These are phyloP conservation scores for Dasypus novemcinctus DNA, from an alignment of 2,113 vertebrate species.

Conservation along the genomic window DNA sequence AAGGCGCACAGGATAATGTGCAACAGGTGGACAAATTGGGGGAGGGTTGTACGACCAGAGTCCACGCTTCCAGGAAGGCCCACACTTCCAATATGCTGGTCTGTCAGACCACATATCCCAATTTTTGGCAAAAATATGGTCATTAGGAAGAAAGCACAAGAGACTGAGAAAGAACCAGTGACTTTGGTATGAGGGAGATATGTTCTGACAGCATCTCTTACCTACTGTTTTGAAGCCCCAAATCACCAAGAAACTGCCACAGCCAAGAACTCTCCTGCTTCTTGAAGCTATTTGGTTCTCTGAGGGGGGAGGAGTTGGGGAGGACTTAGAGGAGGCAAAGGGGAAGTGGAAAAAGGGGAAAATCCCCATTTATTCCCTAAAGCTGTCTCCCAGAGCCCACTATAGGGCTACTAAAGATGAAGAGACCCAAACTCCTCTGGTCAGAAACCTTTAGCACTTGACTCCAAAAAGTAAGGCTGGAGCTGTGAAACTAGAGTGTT, in stretches of 20 bases:
- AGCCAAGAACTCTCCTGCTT: neutral
- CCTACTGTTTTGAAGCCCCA: slow-evolving; percentile 32
- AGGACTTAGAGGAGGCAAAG: neutral
- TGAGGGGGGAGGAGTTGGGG: neutral
- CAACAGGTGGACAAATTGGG: neutral
- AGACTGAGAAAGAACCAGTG: slow-evolving; percentile 46
- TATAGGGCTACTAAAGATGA: neutral
- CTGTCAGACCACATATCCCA: slow-evolving; percentile 19
- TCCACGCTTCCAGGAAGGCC: neutral
- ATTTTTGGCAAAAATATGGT: slow-evolving; percentile 65
- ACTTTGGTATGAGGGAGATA: slow-evolving; percentile 67
- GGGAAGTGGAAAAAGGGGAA: neutral
- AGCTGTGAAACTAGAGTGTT: neutral
- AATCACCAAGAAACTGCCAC: slow-evolving; percentile 12
- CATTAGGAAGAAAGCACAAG: slow-evolving; percentile 4
- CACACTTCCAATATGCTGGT: slow-evolving; percentile 1
- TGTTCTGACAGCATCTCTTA: neutral
- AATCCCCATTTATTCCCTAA: slow-evolving; percentile 5
- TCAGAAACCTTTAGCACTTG: slow-evolving; percentile 18
- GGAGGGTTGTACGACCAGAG: neutral
- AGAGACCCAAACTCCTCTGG: neutral
- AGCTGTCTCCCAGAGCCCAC: slow-evolving; percentile 16
- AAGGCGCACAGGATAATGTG: neutral
- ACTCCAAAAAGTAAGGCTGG: slow-evolving; percentile 28
- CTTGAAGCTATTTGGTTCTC: slow-evolving; percentile 64